Conservation (phyloP, 2,113 vertebrate genomes). For the Cercocebus atys region DNA sequence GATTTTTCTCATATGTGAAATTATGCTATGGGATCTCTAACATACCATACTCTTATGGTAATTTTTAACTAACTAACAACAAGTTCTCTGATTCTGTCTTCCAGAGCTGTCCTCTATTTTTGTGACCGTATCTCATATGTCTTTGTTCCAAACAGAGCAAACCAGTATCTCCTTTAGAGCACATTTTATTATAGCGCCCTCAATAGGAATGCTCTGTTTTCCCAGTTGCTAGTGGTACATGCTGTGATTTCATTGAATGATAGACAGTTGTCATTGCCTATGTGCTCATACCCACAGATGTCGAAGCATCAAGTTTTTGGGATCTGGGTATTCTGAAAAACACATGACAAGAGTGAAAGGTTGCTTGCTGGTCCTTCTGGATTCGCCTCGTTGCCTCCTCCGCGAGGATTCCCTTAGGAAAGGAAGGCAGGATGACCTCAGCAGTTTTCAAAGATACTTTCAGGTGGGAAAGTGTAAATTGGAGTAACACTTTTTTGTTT, state of each 20-base stretch:
- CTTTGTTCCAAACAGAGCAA: slow-evolving; percentile 16
- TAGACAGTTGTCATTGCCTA: not conserved
- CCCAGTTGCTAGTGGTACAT: not conserved
- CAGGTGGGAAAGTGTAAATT: not conserved
- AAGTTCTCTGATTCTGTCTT: slow-evolving; percentile 11
- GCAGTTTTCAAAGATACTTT: not conserved
- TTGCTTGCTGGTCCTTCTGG: not conserved
- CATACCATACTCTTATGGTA: too few relatives aligned
- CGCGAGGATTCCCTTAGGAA: not conserved
- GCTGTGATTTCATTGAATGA: not conserved
- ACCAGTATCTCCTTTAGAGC: not conserved
- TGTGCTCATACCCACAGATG: not conserved
- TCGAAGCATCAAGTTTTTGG: not conserved
- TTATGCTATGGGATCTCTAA: not conserved
- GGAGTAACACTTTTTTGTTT: not conserved
- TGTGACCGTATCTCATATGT: not conserved
- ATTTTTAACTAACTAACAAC: not conserved
- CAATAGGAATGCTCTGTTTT: not conserved
- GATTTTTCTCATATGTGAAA: slow-evolving; percentile 48
- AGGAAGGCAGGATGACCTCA: not conserved
- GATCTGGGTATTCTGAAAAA: not conserved
- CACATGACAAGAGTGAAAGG: not conserved
- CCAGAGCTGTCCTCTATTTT: not conserved
- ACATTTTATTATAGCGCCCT: not conserved
- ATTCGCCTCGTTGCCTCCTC: not conserved